phyloP scores from a whole-genome alignment of 2,113 vertebrate species.

The Saguinus imperator region DNA sequence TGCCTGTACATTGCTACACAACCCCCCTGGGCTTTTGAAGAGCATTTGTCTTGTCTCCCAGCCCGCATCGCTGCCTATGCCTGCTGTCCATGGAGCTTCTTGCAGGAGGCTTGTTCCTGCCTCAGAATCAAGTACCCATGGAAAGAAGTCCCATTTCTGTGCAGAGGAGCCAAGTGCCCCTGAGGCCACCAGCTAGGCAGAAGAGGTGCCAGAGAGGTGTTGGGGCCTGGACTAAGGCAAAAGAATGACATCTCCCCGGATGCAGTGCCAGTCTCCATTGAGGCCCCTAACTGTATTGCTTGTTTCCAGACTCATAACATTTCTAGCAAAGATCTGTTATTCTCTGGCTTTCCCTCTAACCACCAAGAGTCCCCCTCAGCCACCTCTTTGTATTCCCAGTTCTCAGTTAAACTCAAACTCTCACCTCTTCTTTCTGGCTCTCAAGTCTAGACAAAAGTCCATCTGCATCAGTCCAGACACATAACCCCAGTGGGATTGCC shows the following conservation, averaged over 20 bases:
- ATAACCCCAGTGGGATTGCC: rapidly evolving
- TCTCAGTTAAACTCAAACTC: background rate
- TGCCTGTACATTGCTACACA: rapidly evolving
- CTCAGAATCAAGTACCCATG: rapidly evolving
- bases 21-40: rapidly evolving
- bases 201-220: rapidly evolving
- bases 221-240: background rate
- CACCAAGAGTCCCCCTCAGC: rapidly evolving
- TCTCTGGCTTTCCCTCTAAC: background rate
- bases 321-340: background rate
- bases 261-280: rapidly evolving
- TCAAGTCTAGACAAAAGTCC: background rate
- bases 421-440: no score
- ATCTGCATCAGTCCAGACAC: rapidly evolving
- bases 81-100: rapidly evolving
- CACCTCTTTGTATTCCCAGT: rapidly evolving
- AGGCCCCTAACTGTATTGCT: rapidly evolving
- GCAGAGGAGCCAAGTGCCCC: no score
- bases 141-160: no score
- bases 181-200: background rate
- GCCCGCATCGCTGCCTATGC: rapidly evolving
- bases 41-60: rapidly evolving
- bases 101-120: background rate
- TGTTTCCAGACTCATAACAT: background rate
- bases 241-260: rapidly evolving